Evolutionary conservation across 2,113 vertebrate genomes (phyloP), one percentile per base, ranked within the genome.

Genomic region (Ploceus nigricollis): DNA sequence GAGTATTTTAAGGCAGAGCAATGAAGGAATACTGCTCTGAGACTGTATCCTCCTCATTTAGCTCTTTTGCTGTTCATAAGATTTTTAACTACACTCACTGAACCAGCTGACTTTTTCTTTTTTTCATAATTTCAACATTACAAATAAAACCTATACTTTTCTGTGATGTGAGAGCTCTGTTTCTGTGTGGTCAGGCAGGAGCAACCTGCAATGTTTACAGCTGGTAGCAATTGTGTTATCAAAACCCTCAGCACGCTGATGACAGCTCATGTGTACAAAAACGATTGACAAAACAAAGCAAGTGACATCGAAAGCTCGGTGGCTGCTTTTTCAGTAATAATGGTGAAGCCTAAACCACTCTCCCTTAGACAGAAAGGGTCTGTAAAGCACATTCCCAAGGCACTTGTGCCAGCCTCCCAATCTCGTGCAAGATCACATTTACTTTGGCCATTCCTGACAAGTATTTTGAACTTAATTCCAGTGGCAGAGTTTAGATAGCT

Each of bases 181-280:
- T 53, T 33, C 50, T 16, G 5, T 10, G 11, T 5, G 6, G 35
- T 24, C 0, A 0, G 30, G 15, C 21, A 44, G 0, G 1, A 40
- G 15, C 7, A 21, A 19, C 0, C 4, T 16, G 21, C 35, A 15
- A 0, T 11, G 31, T n/a, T 57, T 44, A 14, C 3, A n/a, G 45
- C 31, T 11, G 17, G 18, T 5, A 37, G 6, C 10, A 8, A 25
- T 27, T 2, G 15, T 11, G 0, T 16, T 13, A 6, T 14, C 11
- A 13, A 21, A 23, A 8, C 31, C 33, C 20, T 33, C n/a, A 3
- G 2, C 4, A 8, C 1, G 2, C 0, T n/a, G 28, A 7, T 11
- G 63, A 8, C 15, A 27, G 47, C 22, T 35, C 16, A 16, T 3
- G 0, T 0, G 3, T 11, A n/a, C 2, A 6, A 30, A 60, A 80